Conservation (phyloP, 1,140 invertebrate species). For the Lysiphlebus fabarum region DNA sequence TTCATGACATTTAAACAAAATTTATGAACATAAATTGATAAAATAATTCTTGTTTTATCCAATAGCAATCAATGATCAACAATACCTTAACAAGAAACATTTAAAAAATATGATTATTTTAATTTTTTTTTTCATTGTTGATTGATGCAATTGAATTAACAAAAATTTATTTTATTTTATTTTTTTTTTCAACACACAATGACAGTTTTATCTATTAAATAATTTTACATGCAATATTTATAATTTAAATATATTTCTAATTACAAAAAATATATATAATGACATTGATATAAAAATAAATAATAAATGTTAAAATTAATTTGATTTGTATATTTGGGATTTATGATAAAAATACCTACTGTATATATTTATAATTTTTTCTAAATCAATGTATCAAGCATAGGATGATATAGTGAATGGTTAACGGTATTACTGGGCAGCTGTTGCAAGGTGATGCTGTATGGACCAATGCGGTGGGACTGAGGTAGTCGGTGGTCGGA, state of each 20-base stretch:
- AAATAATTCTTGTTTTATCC: not conserved
- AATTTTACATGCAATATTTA: too few species aligned
- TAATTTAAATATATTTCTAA: too few species aligned
- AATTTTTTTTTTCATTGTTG: not conserved
- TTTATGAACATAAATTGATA: not conserved
- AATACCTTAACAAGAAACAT: slow-evolving; percentile 12
- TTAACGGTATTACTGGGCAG: slow-evolving; percentile 51
- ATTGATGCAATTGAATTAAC: slow-evolving; percentile 4
- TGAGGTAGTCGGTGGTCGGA: slow-evolving; percentile 58
- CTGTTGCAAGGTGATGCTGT: slow-evolving; percentile 57
- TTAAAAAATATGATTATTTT: not conserved
- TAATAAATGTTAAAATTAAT: too few species aligned
- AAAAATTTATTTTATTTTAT: not conserved
- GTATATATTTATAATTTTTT: too few species aligned
- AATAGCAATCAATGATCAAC: too few species aligned
- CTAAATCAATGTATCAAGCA: too few species aligned
- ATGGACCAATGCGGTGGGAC: slow-evolving; percentile 60
- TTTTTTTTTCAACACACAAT: not conserved
- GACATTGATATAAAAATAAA: too few species aligned
- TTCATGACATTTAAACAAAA: slow-evolving; percentile 15
- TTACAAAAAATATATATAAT: too few species aligned
- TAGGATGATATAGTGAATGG: too few species aligned
- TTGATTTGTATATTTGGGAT: too few species aligned
- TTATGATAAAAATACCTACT: too few species aligned
- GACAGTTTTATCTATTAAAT: not conserved